These are phyloP conservation scores for Neomorphus geoffroyi DNA, from an alignment of 2,797 vertebrate species.

Conservation along the genomic window DNA sequence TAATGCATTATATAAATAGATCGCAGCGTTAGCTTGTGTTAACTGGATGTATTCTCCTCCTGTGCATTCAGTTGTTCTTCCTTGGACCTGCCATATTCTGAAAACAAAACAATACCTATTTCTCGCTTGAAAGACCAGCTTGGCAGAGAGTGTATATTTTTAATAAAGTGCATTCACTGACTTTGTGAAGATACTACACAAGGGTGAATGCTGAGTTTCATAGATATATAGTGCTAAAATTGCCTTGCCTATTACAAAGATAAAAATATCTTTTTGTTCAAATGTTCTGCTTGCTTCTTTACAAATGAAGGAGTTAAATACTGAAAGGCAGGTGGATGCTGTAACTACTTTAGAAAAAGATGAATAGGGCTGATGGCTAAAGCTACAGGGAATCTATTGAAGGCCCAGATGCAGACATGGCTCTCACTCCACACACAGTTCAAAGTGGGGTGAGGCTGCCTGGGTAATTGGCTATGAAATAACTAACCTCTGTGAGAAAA, in stretches of 20 bases:
- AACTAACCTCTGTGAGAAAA: conserved; percentile 83
- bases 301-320: conserved; percentile 82
- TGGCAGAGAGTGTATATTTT: conserved; percentile 35
- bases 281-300: conserved; percentile 79
- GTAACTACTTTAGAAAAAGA: conserved; percentile 78
- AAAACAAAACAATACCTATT: conserved; percentile 13
- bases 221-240: conserved; percentile 70
- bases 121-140: conserved; percentile 52
- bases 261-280: conserved; percentile 80
- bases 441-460: conserved; percentile 80
- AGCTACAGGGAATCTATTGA: conserved; percentile 85
- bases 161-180: conserved; percentile 66
- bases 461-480: conserved; percentile 84
- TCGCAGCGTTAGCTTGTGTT: neutral
- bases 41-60: neutral
- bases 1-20: neutral
- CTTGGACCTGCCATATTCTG: neutral
- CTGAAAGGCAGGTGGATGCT: conserved; percentile 81
- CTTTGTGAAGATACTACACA: conserved; percentile 68
- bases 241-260: conserved; percentile 75
- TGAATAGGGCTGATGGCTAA: conserved; percentile 81
- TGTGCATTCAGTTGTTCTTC: neutral
- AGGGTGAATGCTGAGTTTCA: conserved; percentile 70
- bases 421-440: conserved; percentile 78
- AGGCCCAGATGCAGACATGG: conserved; percentile 80